A percentile compares a stretch with the other conserved stretches of the same genome.
Evolutionary conservation across 2,888 invertebrate species (phyloP).

Genomic region (Agrotis clavis): DNA sequence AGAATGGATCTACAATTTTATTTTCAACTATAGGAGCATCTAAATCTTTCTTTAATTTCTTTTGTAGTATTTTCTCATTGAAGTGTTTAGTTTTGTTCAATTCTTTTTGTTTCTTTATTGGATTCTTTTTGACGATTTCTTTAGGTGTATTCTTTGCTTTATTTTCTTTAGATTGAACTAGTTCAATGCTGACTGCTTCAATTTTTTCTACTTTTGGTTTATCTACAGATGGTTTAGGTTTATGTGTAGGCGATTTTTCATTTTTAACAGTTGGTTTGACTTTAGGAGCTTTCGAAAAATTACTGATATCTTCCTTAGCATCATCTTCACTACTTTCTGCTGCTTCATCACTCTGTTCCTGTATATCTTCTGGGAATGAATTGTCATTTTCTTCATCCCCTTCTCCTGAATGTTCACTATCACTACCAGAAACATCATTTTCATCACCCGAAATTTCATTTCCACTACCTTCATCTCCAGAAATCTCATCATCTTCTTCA

Average conservation of each 20-base stretch:
- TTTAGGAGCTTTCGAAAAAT: constrained; percentile 22
- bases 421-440: constrained; percentile 36
- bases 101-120: constrained; percentile 77
- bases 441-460: constrained; percentile 12
- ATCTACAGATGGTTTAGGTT: constrained; percentile 23
- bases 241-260: constrained; percentile 13
- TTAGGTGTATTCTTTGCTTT: constrained; percentile 37
- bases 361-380: constrained; percentile 21
- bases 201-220: constrained; percentile 14
- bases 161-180: constrained; percentile 23
- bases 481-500: constrained; percentile 16
- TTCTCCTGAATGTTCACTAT: constrained; percentile 18
- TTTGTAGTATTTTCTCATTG: constrained; percentile 80
- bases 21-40: constrained; percentile 64
- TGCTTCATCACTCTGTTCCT: constrained; percentile 14
- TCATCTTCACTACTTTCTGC: constrained; percentile 29
- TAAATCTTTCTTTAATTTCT: constrained; percentile 79
- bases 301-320: constrained; percentile 9
- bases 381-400: constrained; percentile 38
- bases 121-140: constrained; percentile 70
- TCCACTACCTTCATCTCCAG: constrained; percentile 41
- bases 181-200: neutral
- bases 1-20: constrained; percentile 87
- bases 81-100: constrained; percentile 82
- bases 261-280: constrained; percentile 24